Conservation (phyloP, 2,888 invertebrate species). For the Phymatocera aterrima region DNA sequence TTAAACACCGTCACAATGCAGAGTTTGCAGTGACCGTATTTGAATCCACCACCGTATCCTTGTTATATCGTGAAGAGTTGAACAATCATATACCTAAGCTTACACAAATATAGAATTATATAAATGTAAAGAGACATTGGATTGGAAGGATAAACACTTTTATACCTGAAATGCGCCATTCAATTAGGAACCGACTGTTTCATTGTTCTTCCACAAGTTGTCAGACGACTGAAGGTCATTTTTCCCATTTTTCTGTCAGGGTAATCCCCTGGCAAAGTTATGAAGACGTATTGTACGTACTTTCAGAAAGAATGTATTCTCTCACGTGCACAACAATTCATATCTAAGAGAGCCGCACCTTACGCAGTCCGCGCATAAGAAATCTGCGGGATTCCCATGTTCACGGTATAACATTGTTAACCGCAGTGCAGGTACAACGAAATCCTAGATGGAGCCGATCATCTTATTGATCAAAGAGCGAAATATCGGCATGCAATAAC, state of each 20-base stretch:
- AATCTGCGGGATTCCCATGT: neutral
- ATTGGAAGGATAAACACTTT: neutral
- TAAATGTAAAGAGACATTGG: too few species aligned
- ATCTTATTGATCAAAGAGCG: neutral
- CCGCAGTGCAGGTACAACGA: neutral
- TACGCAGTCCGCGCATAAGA: neutral
- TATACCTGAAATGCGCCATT: constrained; percentile 1
- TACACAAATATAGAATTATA: too few species aligned
- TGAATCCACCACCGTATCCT: too few species aligned
- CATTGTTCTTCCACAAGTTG: neutral
- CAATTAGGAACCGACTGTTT: neutral
- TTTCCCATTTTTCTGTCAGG: too few species aligned
- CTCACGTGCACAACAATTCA: too few species aligned
- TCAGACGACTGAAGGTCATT: too few species aligned
- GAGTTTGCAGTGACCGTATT: neutral
- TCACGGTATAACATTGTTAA: neutral
- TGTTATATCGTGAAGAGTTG: too few species aligned
- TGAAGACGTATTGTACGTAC: too few species aligned
- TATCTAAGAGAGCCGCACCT: neutral
- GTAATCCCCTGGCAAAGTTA: too few species aligned
- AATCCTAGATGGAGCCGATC: neutral
- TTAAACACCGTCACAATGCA: neutral
- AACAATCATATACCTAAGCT: too few species aligned
- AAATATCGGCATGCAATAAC: neutral
- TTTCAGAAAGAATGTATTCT: too few species aligned